Evolutionary conservation across 2,888 invertebrate genomes (phyloP).

Genomic region (Pherbina coryleti): DNA sequence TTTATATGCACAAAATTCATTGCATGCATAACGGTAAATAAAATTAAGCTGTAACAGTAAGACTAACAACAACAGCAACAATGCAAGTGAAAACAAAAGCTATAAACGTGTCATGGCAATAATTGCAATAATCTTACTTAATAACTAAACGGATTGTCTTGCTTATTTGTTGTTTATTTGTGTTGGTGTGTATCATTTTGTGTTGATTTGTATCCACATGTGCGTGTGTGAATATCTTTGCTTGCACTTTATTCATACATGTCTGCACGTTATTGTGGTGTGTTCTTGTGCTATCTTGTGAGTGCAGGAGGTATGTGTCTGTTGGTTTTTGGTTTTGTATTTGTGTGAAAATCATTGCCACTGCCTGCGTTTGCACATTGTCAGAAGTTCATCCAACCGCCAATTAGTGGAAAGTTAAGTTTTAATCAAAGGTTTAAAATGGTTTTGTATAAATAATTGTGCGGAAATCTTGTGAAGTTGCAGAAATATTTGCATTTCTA

Average conservation of each 20-base stretch:
- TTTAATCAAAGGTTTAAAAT: no score
- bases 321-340: neutral
- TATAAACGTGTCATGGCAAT: conserved; percentile 17
- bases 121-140: conserved; percentile 21
- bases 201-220: neutral
- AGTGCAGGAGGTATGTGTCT: neutral
- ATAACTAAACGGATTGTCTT: neutral
- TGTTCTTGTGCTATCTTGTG: no score
- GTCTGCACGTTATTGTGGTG: neutral
- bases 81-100: conserved; percentile 5
- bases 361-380: neutral
- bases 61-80: neutral
- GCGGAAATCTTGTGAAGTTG: no score
- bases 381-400: no score
- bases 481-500: no score
- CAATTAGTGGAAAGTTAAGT: no score
- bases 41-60: neutral
- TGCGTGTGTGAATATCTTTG: neutral
- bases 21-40: neutral
- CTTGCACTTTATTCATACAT: neutral
- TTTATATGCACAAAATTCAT: neutral
- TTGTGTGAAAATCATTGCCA: neutral
- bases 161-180: neutral
- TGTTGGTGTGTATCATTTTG: neutral
- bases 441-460: no score